Conservation (phyloP, 2,797 vertebrate species). For the Artibeus lituratus region DNA sequence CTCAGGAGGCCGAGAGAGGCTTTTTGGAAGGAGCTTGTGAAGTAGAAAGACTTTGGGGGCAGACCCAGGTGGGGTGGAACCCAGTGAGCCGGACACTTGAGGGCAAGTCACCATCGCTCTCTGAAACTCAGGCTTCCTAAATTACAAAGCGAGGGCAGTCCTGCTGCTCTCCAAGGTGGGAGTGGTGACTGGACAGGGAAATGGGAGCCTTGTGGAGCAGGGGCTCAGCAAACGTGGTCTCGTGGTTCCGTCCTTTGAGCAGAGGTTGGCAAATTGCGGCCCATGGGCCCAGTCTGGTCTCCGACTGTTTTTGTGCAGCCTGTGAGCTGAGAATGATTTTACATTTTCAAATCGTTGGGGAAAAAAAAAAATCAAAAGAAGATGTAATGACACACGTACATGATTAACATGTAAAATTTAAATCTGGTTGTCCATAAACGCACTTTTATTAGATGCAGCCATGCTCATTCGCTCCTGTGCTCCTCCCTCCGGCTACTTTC, state of each 20-base stretch:
- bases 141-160: background rate
- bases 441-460: slow-evolving; percentile 34
- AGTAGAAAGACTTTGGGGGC: background rate
- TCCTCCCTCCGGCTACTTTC: background rate
- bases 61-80: background rate
- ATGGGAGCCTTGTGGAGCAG: background rate
- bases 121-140: background rate
- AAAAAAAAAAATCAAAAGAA: background rate
- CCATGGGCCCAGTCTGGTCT: background rate
- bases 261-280: background rate
- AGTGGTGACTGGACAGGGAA: background rate
- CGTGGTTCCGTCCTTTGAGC: background rate
- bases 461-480: background rate
- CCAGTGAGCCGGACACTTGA: background rate
- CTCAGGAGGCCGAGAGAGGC: background rate
- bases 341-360: background rate
- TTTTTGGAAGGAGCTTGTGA: background rate
- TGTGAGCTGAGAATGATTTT: background rate
- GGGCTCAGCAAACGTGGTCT: background rate
- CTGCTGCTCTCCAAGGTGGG: background rate
- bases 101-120: background rate
- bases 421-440: background rate
- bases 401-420: background rate
- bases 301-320: background rate
- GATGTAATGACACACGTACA: background rate